These are phyloP conservation scores for Nasonia vitripennis DNA, from an alignment of 1,140 invertebrate genomes.

Conservation along the genomic window DNA sequence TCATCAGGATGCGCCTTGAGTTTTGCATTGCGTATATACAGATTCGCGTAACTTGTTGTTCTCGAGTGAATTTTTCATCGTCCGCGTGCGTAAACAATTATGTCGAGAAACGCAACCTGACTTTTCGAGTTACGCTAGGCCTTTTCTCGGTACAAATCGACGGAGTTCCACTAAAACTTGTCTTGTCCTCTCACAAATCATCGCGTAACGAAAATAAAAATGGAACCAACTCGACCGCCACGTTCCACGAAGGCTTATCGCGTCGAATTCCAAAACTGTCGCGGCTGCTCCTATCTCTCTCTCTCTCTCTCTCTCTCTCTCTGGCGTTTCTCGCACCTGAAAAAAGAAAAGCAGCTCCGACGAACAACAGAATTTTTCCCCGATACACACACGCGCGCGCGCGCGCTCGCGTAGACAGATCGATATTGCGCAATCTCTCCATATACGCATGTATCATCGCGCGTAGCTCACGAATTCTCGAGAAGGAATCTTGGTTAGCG, in stretches of 20 bases:
- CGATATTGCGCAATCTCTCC: conserved; percentile 43
- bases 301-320: too few relatives aligned
- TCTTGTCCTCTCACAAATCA: too few relatives aligned
- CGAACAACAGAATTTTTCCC: conserved; percentile 24
- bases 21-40: too few relatives aligned
- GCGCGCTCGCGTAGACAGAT: not conserved
- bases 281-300: not conserved
- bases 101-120: too few relatives aligned
- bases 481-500: not conserved
- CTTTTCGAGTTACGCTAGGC: too few relatives aligned
- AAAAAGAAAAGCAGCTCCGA: conserved; percentile 19
- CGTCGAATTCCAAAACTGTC: not conserved
- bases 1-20: not conserved
- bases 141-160: too few relatives aligned
- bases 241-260: too few relatives aligned
- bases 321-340: not conserved
- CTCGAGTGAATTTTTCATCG: too few relatives aligned
- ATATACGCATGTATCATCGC: not conserved
- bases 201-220: too few relatives aligned
- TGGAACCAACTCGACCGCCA: too few relatives aligned
- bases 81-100: too few relatives aligned
- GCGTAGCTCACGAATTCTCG: conserved; percentile 31
- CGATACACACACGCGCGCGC: not conserved
- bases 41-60: not conserved
- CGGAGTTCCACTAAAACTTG: too few relatives aligned